Evolutionary conservation across 2,113 vertebrate genomes (phyloP), one percentile per base, ranked within the genome.

Genomic region (Archilochus colubris): DNA sequence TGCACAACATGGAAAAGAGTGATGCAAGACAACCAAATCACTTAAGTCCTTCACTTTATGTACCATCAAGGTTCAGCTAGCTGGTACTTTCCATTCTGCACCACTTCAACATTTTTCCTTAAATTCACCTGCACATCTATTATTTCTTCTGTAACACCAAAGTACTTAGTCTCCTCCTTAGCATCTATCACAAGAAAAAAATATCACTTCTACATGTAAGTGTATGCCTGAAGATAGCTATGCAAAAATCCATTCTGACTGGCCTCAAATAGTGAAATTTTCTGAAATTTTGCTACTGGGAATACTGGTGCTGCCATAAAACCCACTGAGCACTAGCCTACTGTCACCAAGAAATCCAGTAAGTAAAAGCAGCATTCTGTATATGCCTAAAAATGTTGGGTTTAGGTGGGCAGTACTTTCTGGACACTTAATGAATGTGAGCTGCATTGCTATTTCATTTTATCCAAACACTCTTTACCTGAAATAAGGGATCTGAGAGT

Each of bases 41-140:
- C 53, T 81, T 59, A 27, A 81, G 55, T 54, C 9, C 79, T 91
- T 36, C 24, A 44, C 19, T 43, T 54, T 18, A 30, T 55, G 11
- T 38, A 53, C 89, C 67, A 83, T 18, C n/a, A 70, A 82, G 36
- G 46, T 78, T 40, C 83, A 88, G 81, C 43, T 54, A 80, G 57
- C 53, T 82, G 88, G 89, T 88, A 48, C n/a, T 67, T 92, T 88
- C 33, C 38, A 73, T 93, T 67, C 68, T 78, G 46, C 17, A 86
- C 28, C 48, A 51, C 28, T 83, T 75, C 51, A 53, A 59, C 31
- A 74, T 25, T 16, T 74, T 63, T 73, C 48, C 50, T 89, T 86
- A 38, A 83, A 74, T 21, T 79, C 53, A 51, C 46, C 67, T 27
- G 5, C 25, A 33, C 22, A 25, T 6, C 40, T 61, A 18, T 21